Evolutionary conservation across 1,140 invertebrate genomes (phyloP).

Genomic region (Holcopasites calliopsidis): DNA sequence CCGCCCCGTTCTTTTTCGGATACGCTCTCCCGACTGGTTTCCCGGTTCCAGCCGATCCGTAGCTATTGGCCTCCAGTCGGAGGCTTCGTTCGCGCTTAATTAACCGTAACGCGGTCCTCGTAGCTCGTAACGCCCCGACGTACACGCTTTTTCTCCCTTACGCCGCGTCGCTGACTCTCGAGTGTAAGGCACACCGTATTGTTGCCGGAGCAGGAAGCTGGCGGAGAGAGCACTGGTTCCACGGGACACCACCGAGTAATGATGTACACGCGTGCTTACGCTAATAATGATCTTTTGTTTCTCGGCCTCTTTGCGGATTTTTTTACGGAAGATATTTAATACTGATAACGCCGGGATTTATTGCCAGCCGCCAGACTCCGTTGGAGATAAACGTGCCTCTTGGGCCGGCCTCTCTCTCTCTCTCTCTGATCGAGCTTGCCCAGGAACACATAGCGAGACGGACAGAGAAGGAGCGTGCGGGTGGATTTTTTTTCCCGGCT

Average conservation of each 20-base stretch:
- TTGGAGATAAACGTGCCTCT: constrained; percentile 30
- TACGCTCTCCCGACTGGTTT: constrained; percentile 44
- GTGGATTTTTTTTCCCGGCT: constrained; percentile 6
- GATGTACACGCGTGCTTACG: constrained; percentile 59
- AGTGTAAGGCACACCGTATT: constrained; percentile 34
- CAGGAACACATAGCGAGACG: background rate
- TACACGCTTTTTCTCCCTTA: constrained; percentile 38
- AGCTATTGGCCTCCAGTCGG: constrained; percentile 18
- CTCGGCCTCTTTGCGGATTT: constrained; percentile 33
- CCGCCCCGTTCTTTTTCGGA: background rate
- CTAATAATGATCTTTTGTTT: constrained; percentile 46
- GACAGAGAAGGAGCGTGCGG: background rate
- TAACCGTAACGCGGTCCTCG: constrained; percentile 52
- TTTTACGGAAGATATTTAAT: constrained; percentile 55
- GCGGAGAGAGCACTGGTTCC: constrained; percentile 19
- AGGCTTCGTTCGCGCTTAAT: constrained; percentile 44
- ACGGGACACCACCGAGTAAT: constrained; percentile 41
- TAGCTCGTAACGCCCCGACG: constrained; percentile 38
- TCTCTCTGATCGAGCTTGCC: background rate
- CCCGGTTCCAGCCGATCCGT: constrained; percentile 52
- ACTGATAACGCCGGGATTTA: constrained; percentile 50
- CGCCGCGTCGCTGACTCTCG: constrained; percentile 13
- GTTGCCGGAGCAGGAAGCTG: constrained; percentile 38
- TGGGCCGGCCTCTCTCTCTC: background rate
- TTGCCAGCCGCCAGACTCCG: constrained; percentile 35